Evolutionary conservation across 2,797 vertebrate species (phyloP), one percentile per base, ranked within the genome.

Genomic region (Florisuga fusca): DNA sequence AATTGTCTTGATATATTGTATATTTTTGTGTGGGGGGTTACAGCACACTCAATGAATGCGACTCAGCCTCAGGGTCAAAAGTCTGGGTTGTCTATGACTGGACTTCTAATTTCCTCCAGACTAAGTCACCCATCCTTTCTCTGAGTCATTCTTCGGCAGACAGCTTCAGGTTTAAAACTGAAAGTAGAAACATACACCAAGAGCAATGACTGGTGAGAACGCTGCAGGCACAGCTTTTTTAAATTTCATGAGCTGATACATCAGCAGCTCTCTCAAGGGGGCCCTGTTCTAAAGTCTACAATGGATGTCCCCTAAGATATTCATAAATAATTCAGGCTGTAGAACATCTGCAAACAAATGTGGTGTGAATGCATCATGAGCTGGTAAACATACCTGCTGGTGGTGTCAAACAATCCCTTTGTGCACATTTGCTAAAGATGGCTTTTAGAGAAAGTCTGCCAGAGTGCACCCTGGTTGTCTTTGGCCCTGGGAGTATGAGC

Each of bases 51-150:
- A 91, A 85, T 87, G 73, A 79, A 66, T 64, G 62, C 96, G 95
- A 93, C 87, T 96, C 94, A 95, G 72, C 64, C 54, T 89, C 53
- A 43, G 59, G 92, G 91, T 96, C 92, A 96, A n/a, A 96, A 94
- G 92, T 96, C 95, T 97, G 95, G 80, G 79, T 91, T 93, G 80
- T 66, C 89, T 94, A 61, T 96, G 94, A 94, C 87, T 94, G 91
- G 73, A 91, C 84, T 91, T 88, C 66, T 94, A 89, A 93, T 96
- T 97, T 97, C 69, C 94, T 92, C 89, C 91, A 43, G 59, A 57
- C 31, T 46, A 92, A 95, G 79, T 91, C 84, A 91, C 83, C 43
- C 92, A 61, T 90, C 80, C 89, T 96, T 96, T 94, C 77, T 95
- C 88, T 95, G 95, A 96, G 82, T 96, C 94, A 95, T 78, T 88